These are phyloP conservation scores for Passer domesticus DNA, from an alignment of 2,113 vertebrate species.

Conservation along the genomic window DNA sequence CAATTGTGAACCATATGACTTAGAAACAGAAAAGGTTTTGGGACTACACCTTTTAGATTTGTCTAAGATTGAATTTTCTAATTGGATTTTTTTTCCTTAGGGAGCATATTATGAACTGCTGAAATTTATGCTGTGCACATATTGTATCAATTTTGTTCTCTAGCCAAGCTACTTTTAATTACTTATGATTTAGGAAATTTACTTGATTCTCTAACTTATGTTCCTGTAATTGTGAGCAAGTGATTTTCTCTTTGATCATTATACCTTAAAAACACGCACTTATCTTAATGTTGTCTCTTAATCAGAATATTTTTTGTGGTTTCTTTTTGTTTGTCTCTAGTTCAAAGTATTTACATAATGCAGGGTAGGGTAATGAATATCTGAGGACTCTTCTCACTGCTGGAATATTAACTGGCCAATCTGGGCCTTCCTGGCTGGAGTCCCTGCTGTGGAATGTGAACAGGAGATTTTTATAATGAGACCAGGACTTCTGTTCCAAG, in stretches of 20 bases:
- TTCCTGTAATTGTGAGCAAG: neutral
- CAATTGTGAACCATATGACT: neutral
- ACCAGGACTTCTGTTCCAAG: neutral
- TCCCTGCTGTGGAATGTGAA: neutral
- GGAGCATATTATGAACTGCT: neutral
- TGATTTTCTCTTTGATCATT: neutral
- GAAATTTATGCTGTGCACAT: neutral
- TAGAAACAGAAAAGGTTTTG: neutral
- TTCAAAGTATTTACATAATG: neutral
- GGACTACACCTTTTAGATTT: neutral
- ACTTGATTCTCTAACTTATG: neutral
- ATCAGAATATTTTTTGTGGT: neutral
- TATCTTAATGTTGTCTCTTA: neutral
- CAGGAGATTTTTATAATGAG: neutral
- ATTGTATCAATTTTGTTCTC: neutral
- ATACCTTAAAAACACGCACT: neutral
- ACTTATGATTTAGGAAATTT: neutral
- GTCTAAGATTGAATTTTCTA: neutral
- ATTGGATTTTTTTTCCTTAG: neutral
- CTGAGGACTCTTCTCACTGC: neutral
- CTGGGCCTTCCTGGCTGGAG: neutral
- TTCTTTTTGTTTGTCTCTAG: neutral
- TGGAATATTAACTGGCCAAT: neutral
- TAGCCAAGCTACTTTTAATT: neutral
- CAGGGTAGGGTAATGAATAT: neutral